Conservation (phyloP, 2,888 invertebrate species). For the Lacanobia wlatinum region DNA sequence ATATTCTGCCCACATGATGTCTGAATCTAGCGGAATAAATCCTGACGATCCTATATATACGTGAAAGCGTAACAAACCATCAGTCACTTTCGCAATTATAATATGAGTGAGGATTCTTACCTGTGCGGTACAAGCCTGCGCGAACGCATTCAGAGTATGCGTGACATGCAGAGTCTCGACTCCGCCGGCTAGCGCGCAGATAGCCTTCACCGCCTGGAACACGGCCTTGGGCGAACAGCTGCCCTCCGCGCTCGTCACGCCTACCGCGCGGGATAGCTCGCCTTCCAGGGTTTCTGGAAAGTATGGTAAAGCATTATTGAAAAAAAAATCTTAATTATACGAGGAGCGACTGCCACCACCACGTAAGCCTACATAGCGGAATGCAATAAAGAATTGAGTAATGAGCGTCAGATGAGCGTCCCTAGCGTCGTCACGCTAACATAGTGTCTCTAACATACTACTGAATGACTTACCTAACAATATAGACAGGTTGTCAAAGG, state of each 20-base stretch:
- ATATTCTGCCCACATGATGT: no score
- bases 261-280: constrained; percentile 94
- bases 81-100: no score
- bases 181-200: constrained; percentile 96
- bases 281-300: constrained; percentile 94
- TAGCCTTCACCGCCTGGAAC: constrained; percentile 97
- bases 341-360: no score
- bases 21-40: no score
- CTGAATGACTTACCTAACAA: constrained; percentile 92
- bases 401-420: constrained; percentile 92
- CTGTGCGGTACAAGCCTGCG: constrained; percentile 90
- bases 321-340: no score
- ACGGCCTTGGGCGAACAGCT: constrained; percentile 91
- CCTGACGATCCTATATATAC: no score
- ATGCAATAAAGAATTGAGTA: no score
- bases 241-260: constrained; percentile 91
- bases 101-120: constrained; percentile 64
- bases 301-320: constrained; percentile 20
- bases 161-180: constrained; percentile 97
- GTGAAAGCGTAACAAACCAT: no score
- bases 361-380: no score
- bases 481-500: constrained; percentile 96
- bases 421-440: constrained; percentile 94
- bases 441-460: constrained; percentile 86
- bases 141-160: constrained; percentile 93